Percentiles rank a stretch among this genome's conserved stretches.
Conservation (phyloP, 2,888 invertebrate species). For the Mylabris sibirica region DNA sequence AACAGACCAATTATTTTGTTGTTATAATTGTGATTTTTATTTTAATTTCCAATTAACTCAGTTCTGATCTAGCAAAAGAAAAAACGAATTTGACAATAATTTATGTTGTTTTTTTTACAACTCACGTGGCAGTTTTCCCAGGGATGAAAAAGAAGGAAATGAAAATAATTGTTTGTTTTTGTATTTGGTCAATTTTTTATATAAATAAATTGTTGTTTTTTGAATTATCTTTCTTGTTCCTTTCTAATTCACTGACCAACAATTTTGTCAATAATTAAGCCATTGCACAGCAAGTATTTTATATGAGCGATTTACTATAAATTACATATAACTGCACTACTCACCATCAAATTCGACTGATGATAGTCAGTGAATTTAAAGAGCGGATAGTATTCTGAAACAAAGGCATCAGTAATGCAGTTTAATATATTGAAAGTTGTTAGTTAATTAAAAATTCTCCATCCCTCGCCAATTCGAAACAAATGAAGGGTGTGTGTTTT, state of each 20-base stretch:
- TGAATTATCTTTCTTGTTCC: neutral
- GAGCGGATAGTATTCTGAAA: too few species aligned
- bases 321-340: too few species aligned
- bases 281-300: too few species aligned
- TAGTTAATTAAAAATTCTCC: too few species aligned
- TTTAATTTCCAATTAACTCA: neutral
- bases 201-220: constrained; percentile 14
- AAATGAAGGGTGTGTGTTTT: too few species aligned
- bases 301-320: too few species aligned
- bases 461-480: too few species aligned
- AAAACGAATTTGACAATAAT: constrained; percentile 7
- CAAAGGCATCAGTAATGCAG: too few species aligned
- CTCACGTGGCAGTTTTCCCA: neutral
- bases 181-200: constrained; percentile 3
- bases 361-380: too few species aligned
- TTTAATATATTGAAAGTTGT: too few species aligned
- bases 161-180: neutral
- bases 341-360: too few species aligned
- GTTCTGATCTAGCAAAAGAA: neutral
- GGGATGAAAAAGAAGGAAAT: neutral
- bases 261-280: neutral
- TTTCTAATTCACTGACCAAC: neutral
- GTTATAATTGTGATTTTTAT: neutral
- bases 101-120: neutral
- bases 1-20: neutral